Evolutionary conservation across 2,888 invertebrate species (phyloP).

Genomic region (Sturmia bella): DNA sequence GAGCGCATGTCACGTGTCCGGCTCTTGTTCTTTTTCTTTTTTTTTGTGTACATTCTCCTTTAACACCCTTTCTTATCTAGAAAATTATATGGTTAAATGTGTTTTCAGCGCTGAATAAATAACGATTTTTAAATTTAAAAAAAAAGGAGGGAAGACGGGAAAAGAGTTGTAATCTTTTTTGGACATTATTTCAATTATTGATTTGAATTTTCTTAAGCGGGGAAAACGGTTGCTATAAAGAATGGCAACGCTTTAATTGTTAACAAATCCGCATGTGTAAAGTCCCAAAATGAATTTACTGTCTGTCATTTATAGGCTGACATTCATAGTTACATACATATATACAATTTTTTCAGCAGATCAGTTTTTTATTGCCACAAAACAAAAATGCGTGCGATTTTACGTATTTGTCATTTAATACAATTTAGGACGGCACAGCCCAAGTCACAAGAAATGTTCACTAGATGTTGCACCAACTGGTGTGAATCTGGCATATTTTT

Average conservation of each 20-base stretch:
- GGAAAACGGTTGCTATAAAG: neutral
- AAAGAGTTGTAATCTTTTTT: too few relatives aligned
- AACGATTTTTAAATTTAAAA: too few relatives aligned
- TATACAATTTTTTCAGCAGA: neutral
- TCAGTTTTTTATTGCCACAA: neutral
- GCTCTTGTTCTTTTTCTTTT: conserved; percentile 10
- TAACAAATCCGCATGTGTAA: too few relatives aligned
- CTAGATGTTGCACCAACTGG: conserved; percentile 42
- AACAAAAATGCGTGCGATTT: conserved; percentile 43
- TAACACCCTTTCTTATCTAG: conserved; percentile 33
- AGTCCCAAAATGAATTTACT: too few relatives aligned
- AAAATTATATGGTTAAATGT: conserved; percentile 12
- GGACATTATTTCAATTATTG: too few relatives aligned
- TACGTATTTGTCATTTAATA: conserved; percentile 59
- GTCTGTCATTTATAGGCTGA: too few relatives aligned
- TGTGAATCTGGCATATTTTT: conserved; percentile 13
- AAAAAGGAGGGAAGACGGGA: too few relatives aligned
- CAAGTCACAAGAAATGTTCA: neutral
- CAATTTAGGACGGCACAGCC: conserved; percentile 21
- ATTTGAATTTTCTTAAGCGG: neutral
- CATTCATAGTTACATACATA: too few relatives aligned
- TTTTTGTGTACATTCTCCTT: conserved; percentile 11
- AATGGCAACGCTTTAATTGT: neutral
- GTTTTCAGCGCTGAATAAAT: too few relatives aligned
- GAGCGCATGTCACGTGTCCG: conserved; percentile 66